Percentiles rank a stretch among this genome's conserved stretches.
These are phyloP conservation scores for mouse (Mus musculus) DNA, from an alignment of 2,113 vertebrate species.

Conservation along the genomic window GRCm39 chr9:55138501-55139000, in stretches of 20 bases:
- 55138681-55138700: not conserved
- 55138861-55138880: not conserved
- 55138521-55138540: not conserved
- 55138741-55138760: not conserved
- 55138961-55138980: not conserved
- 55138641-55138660: not conserved
- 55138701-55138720: not conserved
- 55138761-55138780: not conserved
- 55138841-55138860: not conserved
- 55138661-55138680: not conserved
- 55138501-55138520: not conserved
- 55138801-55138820: not conserved
- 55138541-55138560: not conserved
- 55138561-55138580: not conserved
- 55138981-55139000: not conserved
- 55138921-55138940: not conserved
- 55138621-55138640: not conserved
- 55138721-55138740: not conserved
- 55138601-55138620: not conserved
- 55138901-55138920: not conserved
- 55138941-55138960: too few relatives aligned
- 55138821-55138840: not conserved
- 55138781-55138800: not conserved
- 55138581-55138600: not conserved
- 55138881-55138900: not conserved